A percentile compares a stretch with the other conserved stretches of the same genome.
phyloP scores from a whole-genome alignment of 2,797 vertebrate genomes.

The Poecilia wingei region DNA sequence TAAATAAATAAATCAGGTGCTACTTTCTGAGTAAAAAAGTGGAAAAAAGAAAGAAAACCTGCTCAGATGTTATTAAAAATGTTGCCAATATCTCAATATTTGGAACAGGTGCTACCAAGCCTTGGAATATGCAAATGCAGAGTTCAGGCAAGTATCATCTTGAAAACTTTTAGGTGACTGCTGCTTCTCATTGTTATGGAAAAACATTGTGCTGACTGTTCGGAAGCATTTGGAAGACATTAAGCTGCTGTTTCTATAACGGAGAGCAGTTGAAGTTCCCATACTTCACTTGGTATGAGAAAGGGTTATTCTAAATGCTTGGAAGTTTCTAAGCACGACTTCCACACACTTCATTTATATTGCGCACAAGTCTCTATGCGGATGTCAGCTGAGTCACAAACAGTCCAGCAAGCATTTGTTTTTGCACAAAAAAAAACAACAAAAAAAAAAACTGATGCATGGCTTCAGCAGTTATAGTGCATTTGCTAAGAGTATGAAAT shows the following conservation, averaged over 20 bases:
- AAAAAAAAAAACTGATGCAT: background rate
- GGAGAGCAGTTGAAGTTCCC: background rate
- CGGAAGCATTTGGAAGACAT: background rate
- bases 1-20: background rate
- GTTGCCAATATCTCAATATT: background rate
- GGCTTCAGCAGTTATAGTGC: background rate
- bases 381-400: background rate
- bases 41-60: background rate
- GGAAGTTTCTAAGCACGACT: background rate
- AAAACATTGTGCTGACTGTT: background rate
- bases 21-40: background rate
- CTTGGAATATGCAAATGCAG: background rate
- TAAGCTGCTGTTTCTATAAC: background rate
- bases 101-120: background rate
- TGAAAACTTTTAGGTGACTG: background rate
- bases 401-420: background rate
- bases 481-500: background rate
- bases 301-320: background rate
- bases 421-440: too few relatives aligned
- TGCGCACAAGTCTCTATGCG: background rate
- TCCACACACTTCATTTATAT: background rate
- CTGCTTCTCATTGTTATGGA: background rate
- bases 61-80: background rate
- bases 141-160: background rate
- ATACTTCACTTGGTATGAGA: background rate